Evolutionary conservation across 2,113 vertebrate species (phyloP).

Genomic region (Noturus placidus): DNA sequence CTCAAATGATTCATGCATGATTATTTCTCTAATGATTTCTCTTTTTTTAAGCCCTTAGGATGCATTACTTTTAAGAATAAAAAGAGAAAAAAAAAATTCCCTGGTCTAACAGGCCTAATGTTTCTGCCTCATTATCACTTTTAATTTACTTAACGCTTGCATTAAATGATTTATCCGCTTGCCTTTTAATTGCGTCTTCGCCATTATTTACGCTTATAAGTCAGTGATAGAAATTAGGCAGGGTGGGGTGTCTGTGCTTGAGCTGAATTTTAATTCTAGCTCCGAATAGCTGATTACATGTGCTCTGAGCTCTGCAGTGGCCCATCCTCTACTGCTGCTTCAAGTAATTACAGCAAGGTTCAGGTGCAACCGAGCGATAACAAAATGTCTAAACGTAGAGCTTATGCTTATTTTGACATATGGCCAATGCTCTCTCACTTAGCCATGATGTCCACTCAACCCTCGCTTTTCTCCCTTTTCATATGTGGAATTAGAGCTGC

Average conservation of each 20-base stretch:
- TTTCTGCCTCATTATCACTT: conserved; percentile 68
- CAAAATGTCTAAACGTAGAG: conserved; percentile 38
- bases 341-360: conserved; percentile 31
- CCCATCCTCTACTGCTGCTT: background rate
- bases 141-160: conserved; percentile 68
- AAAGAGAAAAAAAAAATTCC: conserved; percentile 60
- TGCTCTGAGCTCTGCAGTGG: background rate
- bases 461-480: conserved; percentile 54
- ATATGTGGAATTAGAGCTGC: conserved; percentile 67
- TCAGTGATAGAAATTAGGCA: conserved; percentile 30
- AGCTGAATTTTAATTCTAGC: conserved; percentile 60
- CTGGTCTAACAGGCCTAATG: conserved; percentile 63
- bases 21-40: conserved; percentile 48
- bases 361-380: conserved; percentile 22
- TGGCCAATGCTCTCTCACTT: background rate
- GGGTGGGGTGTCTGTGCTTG: conserved; percentile 51
- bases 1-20: conserved; percentile 27
- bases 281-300: conserved; percentile 8
- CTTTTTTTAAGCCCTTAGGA: conserved; percentile 44
- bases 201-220: conserved; percentile 60
- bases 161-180: conserved; percentile 70
- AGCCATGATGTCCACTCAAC: conserved; percentile 52
- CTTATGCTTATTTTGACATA: conserved; percentile 51
- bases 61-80: conserved; percentile 42
- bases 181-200: conserved; percentile 64